phyloP scores from a whole-genome alignment of 2,888 invertebrate genomes.

The Lasioglossum villosulum region DNA sequence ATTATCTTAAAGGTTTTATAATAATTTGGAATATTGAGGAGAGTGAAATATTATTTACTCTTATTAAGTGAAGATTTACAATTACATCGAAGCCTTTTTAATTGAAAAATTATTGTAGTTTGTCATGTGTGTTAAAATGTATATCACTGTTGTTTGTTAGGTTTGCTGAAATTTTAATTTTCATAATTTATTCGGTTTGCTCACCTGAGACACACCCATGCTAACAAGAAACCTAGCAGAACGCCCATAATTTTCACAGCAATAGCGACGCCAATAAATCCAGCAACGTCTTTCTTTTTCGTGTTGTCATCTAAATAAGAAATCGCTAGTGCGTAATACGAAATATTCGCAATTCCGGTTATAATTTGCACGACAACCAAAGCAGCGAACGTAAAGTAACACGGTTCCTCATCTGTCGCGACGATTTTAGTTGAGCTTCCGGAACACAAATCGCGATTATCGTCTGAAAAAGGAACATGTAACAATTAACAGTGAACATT shows the following conservation, averaged over 20 bases:
- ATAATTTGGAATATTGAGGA: background rate
- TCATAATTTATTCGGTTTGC: background rate
- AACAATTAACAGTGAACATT: too few relatives aligned
- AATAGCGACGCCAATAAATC: slow-evolving; percentile 77
- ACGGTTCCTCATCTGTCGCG: slow-evolving; percentile 67
- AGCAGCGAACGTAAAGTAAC: slow-evolving; percentile 83
- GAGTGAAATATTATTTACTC: background rate
- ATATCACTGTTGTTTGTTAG: background rate
- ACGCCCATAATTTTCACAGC: slow-evolving; percentile 77
- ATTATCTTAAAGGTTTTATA: background rate
- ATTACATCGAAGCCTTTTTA: background rate
- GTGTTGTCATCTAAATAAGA: slow-evolving; percentile 88
- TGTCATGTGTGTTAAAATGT: slow-evolving; percentile 5
- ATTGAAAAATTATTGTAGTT: background rate
- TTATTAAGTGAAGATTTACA: background rate
- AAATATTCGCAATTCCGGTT: slow-evolving; percentile 84
- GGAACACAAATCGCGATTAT: slow-evolving; percentile 75
- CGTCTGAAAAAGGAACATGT: slow-evolving; percentile 64
- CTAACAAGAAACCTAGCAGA: slow-evolving; percentile 77
- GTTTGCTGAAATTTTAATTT: background rate
- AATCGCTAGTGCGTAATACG: slow-evolving; percentile 86
- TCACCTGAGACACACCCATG: slow-evolving; percentile 80
- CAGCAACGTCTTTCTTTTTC: slow-evolving; percentile 85
- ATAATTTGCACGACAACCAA: slow-evolving; percentile 85
- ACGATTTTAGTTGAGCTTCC: slow-evolving; percentile 67